Base-by-base conservation (phyloP, 35 echinoderm and acorn worm genomes). In the Ophioderma brevispina region DNA sequence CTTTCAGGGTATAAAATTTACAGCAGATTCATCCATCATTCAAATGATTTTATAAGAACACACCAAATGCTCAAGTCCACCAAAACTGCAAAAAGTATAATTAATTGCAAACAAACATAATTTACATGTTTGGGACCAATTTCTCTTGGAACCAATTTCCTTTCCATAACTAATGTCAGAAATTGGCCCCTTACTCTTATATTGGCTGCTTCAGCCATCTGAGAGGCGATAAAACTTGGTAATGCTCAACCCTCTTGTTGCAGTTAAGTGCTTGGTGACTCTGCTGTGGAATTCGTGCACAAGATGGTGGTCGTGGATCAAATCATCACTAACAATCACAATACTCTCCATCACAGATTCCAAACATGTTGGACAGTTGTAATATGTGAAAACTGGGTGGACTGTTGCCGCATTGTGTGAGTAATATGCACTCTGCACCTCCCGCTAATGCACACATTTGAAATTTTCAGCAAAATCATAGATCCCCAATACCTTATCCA, bases 401-500 rank as follows among this genome's bases (percentile, higher is more conserved):
- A 97, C 76, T 40, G 95, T 97, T 37, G 91, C 90, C 6, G 81
- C 49, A 39, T 96, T 85, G 1, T 96, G 70, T 0, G 90, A 23
- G 63, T 93, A 97, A 39, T 97, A 93, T 1, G 95, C 95, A 40
- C 91, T 90, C 33, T 96, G 94, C 0, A 96, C 90, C 55, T 96
- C 94, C 0, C 87, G 15, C 33, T 96, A 91, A 59, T 90, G 84
- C 13, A 1, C 76, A 36, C 94, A 96, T 64, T 96, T 96, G 37
- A 56, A 95, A 63, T 96, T 96, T 50, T 96, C 87, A 30, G 94
- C 86, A 59, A 96, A 96, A 43, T 96, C 90, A 28, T 75, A 92
- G 30, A 96, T 43, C 0, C 80, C 76, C 23, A 92, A 25, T 1
- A 89, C 81, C 30, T 78, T 64, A 50, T 92, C 39, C 0, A 21